These are phyloP conservation scores for Julus scandinavius DNA, from an alignment of 2,888 invertebrate species.

Conservation along the genomic window DNA sequence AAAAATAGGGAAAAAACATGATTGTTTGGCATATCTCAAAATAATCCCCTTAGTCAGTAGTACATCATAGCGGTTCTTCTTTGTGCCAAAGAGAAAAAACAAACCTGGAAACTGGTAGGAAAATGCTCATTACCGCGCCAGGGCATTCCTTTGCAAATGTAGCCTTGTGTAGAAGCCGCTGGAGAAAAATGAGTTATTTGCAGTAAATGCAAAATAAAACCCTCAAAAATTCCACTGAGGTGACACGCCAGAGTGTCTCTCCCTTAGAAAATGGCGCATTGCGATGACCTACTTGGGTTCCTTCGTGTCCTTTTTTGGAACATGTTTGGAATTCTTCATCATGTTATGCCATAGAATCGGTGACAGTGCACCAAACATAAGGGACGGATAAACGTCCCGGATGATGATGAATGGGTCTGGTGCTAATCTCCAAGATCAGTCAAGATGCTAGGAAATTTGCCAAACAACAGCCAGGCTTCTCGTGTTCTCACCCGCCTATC, in stretches of 20 bases:
- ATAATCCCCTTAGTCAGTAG: conserved; percentile 9
- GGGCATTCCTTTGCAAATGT: neutral
- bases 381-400: neutral
- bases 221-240: neutral
- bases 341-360: neutral
- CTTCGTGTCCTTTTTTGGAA: neutral
- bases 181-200: neutral
- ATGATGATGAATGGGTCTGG: neutral
- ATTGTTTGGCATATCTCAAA: neutral
- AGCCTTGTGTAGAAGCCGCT: neutral
- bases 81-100: neutral
- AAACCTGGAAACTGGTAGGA: neutral
- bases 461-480: conserved; percentile 7
- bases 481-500: neutral
- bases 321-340: neutral
- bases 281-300: neutral
- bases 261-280: neutral
- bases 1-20: neutral
- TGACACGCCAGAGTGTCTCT: neutral
- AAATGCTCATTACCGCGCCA: neutral
- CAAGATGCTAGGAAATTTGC: neutral
- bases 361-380: neutral
- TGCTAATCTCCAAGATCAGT: neutral
- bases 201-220: neutral
- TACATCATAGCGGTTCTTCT: neutral